phyloP scores from a whole-genome alignment of 2,797 vertebrate species.

The Enteromius unitaeniatus region DNA sequence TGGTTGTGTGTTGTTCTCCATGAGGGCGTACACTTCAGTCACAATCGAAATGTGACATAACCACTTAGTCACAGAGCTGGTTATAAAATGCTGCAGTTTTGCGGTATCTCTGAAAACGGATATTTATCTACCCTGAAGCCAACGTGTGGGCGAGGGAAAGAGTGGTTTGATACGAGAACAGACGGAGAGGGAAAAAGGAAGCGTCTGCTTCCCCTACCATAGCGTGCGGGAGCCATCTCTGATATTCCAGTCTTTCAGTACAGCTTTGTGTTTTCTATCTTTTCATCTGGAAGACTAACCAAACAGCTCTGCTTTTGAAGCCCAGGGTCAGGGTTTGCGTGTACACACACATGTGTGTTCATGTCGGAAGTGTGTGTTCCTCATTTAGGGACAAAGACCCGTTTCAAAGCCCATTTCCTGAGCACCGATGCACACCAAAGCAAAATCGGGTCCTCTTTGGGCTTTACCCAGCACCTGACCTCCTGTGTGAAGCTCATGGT shows the following conservation, averaged over 20 bases:
- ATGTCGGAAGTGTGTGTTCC: not conserved
- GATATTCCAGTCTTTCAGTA: constrained; percentile 36
- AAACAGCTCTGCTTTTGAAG: constrained; percentile 37
- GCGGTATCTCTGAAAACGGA: constrained; percentile 61
- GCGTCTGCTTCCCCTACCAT: constrained; percentile 61
- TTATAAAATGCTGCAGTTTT: constrained; percentile 60
- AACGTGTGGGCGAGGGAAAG: constrained; percentile 62
- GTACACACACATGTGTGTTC: not conserved
- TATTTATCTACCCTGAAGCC: constrained; percentile 64
- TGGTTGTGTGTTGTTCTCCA: constrained; percentile 45
- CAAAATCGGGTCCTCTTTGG: constrained; percentile 7
- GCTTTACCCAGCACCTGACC: constrained; percentile 55
- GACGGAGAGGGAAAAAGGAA: constrained; percentile 44
- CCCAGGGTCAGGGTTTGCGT: constrained; percentile 19
- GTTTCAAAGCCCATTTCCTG: constrained; percentile 29
- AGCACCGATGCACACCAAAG: constrained; percentile 33
- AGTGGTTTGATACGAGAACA: constrained; percentile 51
- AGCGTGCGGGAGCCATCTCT: constrained; percentile 25
- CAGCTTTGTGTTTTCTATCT: constrained; percentile 37
- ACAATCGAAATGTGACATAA: constrained; percentile 48
- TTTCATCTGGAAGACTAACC: constrained; percentile 44
- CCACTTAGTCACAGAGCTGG: constrained; percentile 43
- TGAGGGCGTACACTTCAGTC: constrained; percentile 31
- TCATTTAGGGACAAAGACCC: constrained; percentile 13
- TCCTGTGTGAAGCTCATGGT: constrained; percentile 56